Conservation (phyloP, 2,797 vertebrate genomes). For the Champsocephalus gunnari region DNA sequence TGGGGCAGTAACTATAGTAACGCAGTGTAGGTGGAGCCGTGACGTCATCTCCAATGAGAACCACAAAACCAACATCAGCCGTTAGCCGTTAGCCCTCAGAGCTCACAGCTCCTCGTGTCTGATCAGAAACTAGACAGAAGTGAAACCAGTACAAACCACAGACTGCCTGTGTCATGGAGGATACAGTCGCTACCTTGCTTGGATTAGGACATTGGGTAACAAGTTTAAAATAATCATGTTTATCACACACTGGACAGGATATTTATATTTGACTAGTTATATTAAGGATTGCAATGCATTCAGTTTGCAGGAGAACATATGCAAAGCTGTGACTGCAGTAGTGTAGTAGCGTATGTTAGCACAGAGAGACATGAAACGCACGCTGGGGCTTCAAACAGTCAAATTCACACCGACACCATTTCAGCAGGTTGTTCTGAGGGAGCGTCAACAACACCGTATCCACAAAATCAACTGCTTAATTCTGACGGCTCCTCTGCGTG, state of each 20-base stretch:
- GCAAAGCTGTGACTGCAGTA: neutral
- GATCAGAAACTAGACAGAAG: no score
- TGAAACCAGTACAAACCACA: no score
- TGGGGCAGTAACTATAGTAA: no score
- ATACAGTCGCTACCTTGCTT: neutral
- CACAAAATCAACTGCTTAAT: neutral
- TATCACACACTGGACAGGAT: neutral
- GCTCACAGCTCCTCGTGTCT: no score
- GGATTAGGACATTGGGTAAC: neutral
- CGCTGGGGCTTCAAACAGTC: neutral
- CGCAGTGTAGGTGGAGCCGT: no score
- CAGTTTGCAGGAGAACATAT: neutral
- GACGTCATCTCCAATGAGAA: no score
- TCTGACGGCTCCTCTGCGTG: conserved; percentile 1
- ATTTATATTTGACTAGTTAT: neutral
- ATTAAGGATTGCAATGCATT: neutral
- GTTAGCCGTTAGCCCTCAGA: no score
- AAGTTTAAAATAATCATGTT: neutral
- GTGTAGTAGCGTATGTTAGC: no score
- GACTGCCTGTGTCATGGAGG: no score
- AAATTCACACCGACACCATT: neutral
- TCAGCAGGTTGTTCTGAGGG: neutral
- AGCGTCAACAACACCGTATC: neutral
- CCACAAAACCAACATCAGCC: no score
- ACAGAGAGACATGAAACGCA: neutral